Percentiles rank a stretch among this genome's conserved stretches.
These are phyloP conservation scores for Nemotelus nigrinus DNA, from an alignment of 2,888 invertebrate species.

Conservation along the genomic window DNA sequence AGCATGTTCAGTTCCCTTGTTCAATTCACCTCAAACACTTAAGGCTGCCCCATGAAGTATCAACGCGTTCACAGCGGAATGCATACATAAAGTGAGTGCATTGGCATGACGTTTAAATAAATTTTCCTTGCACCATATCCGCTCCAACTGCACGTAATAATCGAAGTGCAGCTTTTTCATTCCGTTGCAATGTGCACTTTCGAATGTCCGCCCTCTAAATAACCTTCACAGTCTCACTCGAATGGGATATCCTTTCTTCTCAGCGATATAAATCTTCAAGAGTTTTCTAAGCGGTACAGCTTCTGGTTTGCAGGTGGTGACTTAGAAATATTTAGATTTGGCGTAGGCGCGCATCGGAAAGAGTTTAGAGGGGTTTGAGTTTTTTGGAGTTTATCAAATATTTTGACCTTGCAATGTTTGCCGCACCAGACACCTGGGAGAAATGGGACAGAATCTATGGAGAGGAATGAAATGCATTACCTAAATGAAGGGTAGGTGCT, in stretches of 20 bases:
- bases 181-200: conserved; percentile 31
- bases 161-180: conserved; percentile 30
- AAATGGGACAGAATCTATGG: no score
- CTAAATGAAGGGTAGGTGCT: no score
- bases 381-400: no score
- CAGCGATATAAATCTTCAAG: no score
- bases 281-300: no score
- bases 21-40: conserved; percentile 15
- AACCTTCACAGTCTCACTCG: conserved; percentile 43
- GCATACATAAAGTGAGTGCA: conserved; percentile 10
- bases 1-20: not conserved
- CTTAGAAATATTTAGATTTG: no score
- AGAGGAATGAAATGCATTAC: no score
- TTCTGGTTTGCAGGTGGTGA: no score
- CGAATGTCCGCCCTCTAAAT: conserved; percentile 42
- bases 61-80: conserved; percentile 20
- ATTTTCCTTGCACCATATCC: conserved; percentile 43
- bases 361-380: no score
- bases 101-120: conserved; percentile 44
- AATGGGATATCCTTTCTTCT: not conserved
- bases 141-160: conserved; percentile 26
- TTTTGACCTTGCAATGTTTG: no score
- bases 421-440: no score
- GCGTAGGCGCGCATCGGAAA: no score
- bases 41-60: not conserved